Base-by-base conservation (phyloP, 2,113 vertebrate species). In the Murina feae region DNA sequence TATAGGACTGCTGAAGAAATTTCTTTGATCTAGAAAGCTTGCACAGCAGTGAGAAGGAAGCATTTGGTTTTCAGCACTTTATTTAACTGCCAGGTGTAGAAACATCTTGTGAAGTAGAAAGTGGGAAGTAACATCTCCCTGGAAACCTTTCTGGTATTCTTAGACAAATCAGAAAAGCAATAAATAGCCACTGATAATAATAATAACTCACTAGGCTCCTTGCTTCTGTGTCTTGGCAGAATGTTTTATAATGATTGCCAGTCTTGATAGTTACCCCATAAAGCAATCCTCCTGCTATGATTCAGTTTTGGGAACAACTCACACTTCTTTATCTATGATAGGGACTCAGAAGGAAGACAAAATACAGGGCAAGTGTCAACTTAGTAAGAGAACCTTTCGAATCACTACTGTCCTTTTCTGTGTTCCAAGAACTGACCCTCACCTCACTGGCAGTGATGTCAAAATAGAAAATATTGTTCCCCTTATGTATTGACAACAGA, bases 81-180 rank as follows among this genome's bases (percentile, higher is more conserved):
- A 88, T 85, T 92, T 78, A 92, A 87, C 88, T 79, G 74, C 86
- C 90, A 93, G 91, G 76, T 91, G 28, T 87, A 89, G 91, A 89
- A 96, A 83, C 32, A 80, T 92, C 44, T 94, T 95, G 90, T 80
- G 72, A 96, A 82, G 35, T 88, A 89, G 88, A 89, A 94, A 92
- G 72, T 96, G 51, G 72, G 58, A 88, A 96, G 39, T 47, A 72
- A 86, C 51, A 93, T 93, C 63, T 92, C 87, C 81, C 81, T 96
- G 93, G 94, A 86, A 97, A 94, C 78, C 17, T 93, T 94, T 93
- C 47, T 42, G 63, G 39, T 91, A 87, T 95, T 97, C 84, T 85
- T 89, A 92, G 90, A 90, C 21, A 85, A 93, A 88, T 79, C 82
- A 95, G 82, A 96, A 92, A 44, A 90, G 69, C 69, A 93, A 47